Percentiles rank a stretch among this genome's conserved stretches.
Conservation (phyloP, 2,888 invertebrate species). For the Phoenoteleia sp. region DNA sequence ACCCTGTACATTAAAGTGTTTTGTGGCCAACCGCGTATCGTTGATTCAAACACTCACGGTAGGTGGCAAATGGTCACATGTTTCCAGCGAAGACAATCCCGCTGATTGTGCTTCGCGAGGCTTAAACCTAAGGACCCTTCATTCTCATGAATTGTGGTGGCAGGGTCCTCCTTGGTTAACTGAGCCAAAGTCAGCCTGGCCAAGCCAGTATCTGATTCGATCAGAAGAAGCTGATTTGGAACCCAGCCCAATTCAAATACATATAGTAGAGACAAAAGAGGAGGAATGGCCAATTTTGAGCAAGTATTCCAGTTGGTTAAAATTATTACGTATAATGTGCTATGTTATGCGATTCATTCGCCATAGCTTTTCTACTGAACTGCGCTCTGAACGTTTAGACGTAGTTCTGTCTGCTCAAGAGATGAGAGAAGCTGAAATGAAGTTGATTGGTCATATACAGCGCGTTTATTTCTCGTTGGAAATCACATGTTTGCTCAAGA, state of each 20-base stretch:
- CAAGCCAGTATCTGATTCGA: background rate
- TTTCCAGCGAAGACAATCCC: constrained; percentile 63
- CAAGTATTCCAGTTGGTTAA: background rate
- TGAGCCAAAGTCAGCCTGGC: background rate
- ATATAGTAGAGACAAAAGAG: background rate
- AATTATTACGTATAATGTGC: background rate
- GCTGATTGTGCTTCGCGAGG: constrained; percentile 69
- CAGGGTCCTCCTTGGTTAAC: constrained; percentile 64
- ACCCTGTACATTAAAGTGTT: constrained; percentile 46
- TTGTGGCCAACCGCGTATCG: constrained; percentile 65
- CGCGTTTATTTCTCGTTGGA: too few relatives aligned
- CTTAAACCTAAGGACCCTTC: constrained; percentile 53
- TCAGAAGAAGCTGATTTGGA: background rate
- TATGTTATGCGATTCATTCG: background rate
- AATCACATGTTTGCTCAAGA: too few relatives aligned
- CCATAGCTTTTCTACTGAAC: too few relatives aligned
- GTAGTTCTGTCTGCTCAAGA: too few relatives aligned
- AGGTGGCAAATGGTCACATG: constrained; percentile 43
- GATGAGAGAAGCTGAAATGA: too few relatives aligned
- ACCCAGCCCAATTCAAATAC: background rate
- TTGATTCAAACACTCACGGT: constrained; percentile 66
- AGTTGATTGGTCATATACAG: too few relatives aligned
- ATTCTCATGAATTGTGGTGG: constrained; percentile 51
- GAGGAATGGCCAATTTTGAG: background rate
- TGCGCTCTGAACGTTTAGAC: too few relatives aligned